phyloP scores from a whole-genome alignment of 2,797 vertebrate species.

The Rhyacichthys aspro region DNA sequence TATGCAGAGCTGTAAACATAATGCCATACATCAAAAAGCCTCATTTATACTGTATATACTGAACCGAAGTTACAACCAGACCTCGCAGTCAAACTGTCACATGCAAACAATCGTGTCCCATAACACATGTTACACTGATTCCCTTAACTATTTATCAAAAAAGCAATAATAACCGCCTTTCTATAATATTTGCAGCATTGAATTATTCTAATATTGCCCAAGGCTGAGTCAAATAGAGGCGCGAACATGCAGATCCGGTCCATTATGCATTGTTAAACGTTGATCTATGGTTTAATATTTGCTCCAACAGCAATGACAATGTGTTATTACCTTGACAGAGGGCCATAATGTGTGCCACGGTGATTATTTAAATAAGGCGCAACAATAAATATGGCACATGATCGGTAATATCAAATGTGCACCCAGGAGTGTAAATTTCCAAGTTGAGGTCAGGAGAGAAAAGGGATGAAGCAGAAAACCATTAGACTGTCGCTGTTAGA shows the following conservation, averaged over 20 bases:
- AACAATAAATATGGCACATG: slow-evolving; percentile 70
- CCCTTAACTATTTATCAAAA: slow-evolving; percentile 71
- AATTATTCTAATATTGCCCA: slow-evolving; percentile 80
- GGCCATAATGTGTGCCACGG: slow-evolving; percentile 70
- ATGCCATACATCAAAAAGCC: slow-evolving; percentile 27
- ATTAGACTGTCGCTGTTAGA: slow-evolving; percentile 36
- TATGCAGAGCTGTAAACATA: slow-evolving; percentile 8
- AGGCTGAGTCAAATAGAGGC: slow-evolving; percentile 77
- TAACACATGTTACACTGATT: slow-evolving; percentile 55
- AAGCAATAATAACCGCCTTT: slow-evolving; percentile 71
- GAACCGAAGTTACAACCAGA: neutral
- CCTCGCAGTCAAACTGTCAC: slow-evolving; percentile 43
- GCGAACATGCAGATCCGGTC: slow-evolving; percentile 76
- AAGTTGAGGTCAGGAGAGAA: slow-evolving; percentile 44
- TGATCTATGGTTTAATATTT: slow-evolving; percentile 86
- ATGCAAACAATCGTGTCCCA: slow-evolving; percentile 51
- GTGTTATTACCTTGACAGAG: slow-evolving; percentile 80
- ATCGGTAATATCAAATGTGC: slow-evolving; percentile 51
- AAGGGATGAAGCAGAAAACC: slow-evolving; percentile 39
- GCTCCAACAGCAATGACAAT: slow-evolving; percentile 76
- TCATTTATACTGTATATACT: slow-evolving; percentile 25
- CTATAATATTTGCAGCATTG: slow-evolving; percentile 73
- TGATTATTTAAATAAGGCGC: slow-evolving; percentile 81
- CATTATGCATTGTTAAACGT: slow-evolving; percentile 82
- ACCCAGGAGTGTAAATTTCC: slow-evolving; percentile 53